These are phyloP conservation scores for Folsomia candida DNA, from an alignment of 2,888 invertebrate species.

Conservation along the genomic window DNA sequence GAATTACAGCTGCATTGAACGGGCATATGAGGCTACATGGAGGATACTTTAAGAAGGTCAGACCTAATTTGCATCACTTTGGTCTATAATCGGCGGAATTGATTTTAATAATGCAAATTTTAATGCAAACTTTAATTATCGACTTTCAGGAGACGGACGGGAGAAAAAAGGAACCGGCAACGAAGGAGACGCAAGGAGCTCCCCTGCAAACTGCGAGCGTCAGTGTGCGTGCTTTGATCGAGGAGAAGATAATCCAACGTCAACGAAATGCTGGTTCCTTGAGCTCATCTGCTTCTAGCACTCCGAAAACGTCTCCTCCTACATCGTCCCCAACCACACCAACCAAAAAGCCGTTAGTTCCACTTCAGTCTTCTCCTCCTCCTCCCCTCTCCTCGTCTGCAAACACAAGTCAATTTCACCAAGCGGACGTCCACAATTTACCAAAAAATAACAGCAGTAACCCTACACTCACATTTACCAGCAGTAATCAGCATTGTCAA, in stretches of 20 bases:
- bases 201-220: conserved; percentile 89
- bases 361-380: not conserved
- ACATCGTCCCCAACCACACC: not conserved
- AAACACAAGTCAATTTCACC: too few relatives aligned
- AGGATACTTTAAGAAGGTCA: conserved; percentile 90
- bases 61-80: too few relatives aligned
- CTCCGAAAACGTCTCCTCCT: not conserved
- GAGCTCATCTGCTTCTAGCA: not conserved
- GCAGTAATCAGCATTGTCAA: too few relatives aligned
- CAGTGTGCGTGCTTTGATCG: conserved; percentile 83
- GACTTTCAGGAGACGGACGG: conserved; percentile 48
- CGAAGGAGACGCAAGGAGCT: conserved; percentile 58
- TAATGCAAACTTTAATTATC: too few relatives aligned
- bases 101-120: too few relatives aligned
- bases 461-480: too few relatives aligned
- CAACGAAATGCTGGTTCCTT: conserved; percentile 12
- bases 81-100: too few relatives aligned
- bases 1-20: conserved; percentile 93
- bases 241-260: conserved; percentile 89
- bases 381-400: not conserved
- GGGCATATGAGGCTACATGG: conserved; percentile 98
- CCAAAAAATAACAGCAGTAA: too few relatives aligned
- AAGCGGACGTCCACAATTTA: too few relatives aligned
- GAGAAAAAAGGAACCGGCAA: conserved; percentile 41
- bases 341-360: not conserved